Evolutionary conservation across 2,888 invertebrate species (phyloP).

Genomic region (Celastrina argiolus): DNA sequence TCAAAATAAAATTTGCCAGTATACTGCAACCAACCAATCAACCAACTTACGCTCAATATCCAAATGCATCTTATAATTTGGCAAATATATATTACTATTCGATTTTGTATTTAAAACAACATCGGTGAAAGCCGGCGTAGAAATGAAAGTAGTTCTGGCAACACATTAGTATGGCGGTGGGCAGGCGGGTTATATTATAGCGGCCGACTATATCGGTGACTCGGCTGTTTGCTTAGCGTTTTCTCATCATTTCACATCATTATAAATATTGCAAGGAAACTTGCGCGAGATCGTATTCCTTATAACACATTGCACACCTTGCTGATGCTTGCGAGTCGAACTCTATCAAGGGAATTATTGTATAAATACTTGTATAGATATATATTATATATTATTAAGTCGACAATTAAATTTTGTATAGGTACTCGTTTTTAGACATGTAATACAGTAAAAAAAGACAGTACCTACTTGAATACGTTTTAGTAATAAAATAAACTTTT

Average conservation of each 20-base stretch:
- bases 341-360: not conserved
- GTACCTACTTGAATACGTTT: no score
- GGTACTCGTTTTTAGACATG: no score
- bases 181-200: conserved; percentile 39
- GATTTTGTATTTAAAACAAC: conserved; percentile 62
- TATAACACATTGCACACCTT: not conserved
- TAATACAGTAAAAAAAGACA: no score
- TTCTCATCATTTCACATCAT: conserved; percentile 57
- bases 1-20: no score
- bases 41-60: not conserved
- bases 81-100: conserved; percentile 32
- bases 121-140: conserved; percentile 69
- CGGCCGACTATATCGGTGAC: conserved; percentile 34
- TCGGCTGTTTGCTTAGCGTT: conserved; percentile 49
- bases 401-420: no score
- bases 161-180: conserved; percentile 50
- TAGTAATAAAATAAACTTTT: not conserved
- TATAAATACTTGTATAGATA: no score
- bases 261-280: conserved; percentile 16
- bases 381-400: no score
- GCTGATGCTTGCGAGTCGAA: not conserved
- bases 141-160: conserved; percentile 75
- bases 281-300: not conserved
- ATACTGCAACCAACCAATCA: no score
- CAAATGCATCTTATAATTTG: not conserved